A percentile compares a stretch with the other conserved stretches of the same genome.
Conservation (phyloP, 2,797 vertebrate species). For the Pelobates cultripes region DNA sequence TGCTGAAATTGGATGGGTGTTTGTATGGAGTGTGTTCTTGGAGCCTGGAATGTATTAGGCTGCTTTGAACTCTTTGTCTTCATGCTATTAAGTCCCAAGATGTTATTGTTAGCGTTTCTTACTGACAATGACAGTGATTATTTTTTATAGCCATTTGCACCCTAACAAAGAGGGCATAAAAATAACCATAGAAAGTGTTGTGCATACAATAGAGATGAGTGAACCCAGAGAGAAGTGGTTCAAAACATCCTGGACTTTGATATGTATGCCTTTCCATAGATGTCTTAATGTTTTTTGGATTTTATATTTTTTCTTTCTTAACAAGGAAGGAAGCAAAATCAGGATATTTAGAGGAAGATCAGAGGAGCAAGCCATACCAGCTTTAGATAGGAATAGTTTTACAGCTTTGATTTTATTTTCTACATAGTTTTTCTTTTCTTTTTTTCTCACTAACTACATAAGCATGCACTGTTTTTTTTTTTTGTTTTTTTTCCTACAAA, state of each 20-base stretch:
- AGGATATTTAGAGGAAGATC: conserved; percentile 48
- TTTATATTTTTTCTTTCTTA: conserved; percentile 13
- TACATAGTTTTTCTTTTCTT: conserved; percentile 17
- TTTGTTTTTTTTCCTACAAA: background rate
- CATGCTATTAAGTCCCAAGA: conserved; percentile 35
- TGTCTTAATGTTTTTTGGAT: conserved; percentile 19
- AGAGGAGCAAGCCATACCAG: conserved; percentile 30
- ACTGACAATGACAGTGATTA: conserved; percentile 54
- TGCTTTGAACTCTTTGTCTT: conserved; percentile 51
- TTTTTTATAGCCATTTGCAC: conserved; percentile 54
- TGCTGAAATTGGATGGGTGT: conserved; percentile 35
- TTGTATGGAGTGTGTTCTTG: conserved; percentile 33
- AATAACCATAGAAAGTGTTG: conserved; percentile 54
- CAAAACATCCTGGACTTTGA: conserved; percentile 54
- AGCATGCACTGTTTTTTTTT: conserved; percentile 1
- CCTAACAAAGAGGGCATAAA: conserved; percentile 48
- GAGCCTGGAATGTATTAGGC: conserved; percentile 49
- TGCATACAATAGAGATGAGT: conserved; percentile 49
- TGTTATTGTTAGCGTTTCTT: conserved; percentile 51
- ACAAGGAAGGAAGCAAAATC: conserved; percentile 46
- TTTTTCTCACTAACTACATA: conserved; percentile 19
- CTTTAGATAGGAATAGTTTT: conserved; percentile 35
- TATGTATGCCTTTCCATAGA: conserved; percentile 38
- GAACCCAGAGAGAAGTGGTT: conserved; percentile 44
- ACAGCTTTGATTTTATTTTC: conserved; percentile 36